These are phyloP conservation scores for Nipponia nippon DNA, from an alignment of 2,113 vertebrate genomes.

Conservation along the genomic window DNA sequence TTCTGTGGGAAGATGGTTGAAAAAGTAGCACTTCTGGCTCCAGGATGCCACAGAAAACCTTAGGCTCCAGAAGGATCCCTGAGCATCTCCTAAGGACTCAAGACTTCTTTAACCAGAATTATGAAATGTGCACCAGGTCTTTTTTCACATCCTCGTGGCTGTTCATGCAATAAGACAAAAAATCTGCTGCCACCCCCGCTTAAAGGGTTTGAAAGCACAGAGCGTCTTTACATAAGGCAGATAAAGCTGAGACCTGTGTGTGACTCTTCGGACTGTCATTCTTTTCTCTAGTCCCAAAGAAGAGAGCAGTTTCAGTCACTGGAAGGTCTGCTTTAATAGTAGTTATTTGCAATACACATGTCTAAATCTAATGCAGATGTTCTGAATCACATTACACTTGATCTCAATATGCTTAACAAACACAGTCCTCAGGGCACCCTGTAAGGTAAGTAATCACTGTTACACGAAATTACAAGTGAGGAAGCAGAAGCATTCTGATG, in stretches of 20 bases:
- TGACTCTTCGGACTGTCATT: not conserved
- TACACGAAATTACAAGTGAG: not conserved
- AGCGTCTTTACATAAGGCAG: not conserved
- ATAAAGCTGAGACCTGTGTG: not conserved
- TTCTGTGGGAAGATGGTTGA: not conserved
- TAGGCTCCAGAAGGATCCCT: not conserved
- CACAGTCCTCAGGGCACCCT: not conserved
- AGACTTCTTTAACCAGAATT: not conserved
- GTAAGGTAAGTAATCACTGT: conserved; percentile 3
- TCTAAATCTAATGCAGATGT: conserved; percentile 32
- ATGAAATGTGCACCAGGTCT: not conserved
- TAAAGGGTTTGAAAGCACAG: not conserved
- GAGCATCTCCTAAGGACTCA: not conserved
- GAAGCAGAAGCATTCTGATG: not conserved
- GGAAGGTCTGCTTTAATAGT: not conserved
- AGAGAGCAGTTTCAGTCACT: not conserved
- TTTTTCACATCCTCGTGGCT: not conserved
- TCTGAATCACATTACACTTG: conserved; percentile 23
- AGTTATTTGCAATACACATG: not conserved
- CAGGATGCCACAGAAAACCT: not conserved
- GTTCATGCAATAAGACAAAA: not conserved
- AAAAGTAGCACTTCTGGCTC: not conserved
- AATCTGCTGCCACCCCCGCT: not conserved
- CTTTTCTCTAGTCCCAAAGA: not conserved
- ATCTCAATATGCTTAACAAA: conserved; percentile 26